A percentile compares a stretch with the other conserved stretches of the same genome.
These are phyloP conservation scores for Phataginus tetradactyla DNA, from an alignment of 2,797 vertebrate species.

Conservation along the genomic window DNA sequence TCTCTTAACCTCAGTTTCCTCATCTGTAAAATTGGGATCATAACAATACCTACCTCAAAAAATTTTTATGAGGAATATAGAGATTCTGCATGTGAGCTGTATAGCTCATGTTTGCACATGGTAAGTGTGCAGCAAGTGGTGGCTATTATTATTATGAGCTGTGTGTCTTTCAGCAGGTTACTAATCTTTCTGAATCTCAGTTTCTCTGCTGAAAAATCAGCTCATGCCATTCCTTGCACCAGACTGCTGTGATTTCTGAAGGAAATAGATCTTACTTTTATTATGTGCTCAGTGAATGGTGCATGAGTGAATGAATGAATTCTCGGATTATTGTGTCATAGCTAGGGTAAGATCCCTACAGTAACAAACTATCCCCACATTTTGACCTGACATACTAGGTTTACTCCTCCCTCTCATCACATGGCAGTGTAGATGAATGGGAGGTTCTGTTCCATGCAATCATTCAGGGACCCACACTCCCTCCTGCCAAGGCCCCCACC, in stretches of 20 bases:
- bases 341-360: not conserved
- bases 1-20: not conserved
- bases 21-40: not conserved
- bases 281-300: not conserved
- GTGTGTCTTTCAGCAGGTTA: not conserved
- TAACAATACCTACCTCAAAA: not conserved
- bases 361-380: not conserved
- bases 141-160: not conserved
- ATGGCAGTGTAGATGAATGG: not conserved
- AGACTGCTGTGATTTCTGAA: not conserved
- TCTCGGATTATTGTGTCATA: not conserved
- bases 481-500: not conserved
- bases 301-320: not conserved
- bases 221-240: not conserved
- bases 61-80: not conserved
- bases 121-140: not conserved
- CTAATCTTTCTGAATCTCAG: not conserved
- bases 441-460: not conserved
- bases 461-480: not conserved
- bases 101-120: not conserved
- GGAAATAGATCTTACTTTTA: not conserved
- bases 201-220: not conserved
- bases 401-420: not conserved
- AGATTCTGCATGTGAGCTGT: not conserved
- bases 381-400: not conserved